Evolutionary conservation across 2,888 invertebrate species (phyloP), one percentile per base, ranked within the genome.

Genomic region (Venusia cambrica): DNA sequence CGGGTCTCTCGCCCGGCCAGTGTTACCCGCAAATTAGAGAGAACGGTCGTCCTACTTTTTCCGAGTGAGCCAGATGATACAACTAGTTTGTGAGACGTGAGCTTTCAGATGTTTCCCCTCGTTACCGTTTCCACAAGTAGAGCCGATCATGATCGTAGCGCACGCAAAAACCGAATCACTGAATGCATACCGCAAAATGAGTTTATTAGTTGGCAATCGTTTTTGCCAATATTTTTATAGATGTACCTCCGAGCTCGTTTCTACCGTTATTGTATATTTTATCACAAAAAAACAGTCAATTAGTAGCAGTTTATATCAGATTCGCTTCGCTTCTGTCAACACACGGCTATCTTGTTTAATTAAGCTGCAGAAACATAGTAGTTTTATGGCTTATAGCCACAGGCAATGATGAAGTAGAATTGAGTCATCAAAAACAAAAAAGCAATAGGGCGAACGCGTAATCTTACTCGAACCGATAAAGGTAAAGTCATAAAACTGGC

Each of bases 381-480:
- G 26, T 47, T 57, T 58, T 49, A 60, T 49, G 38, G 47, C 42
- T 43, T 41, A 35, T 49, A 48, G 29, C 45, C 41, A 44, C 45
- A 46, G 38, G 53, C 40, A 45, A 52, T 52, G 56, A 60, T 51
- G 53, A 61, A 59, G 38, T 54, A 28, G 48, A 46, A 73, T 64
- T 80, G 76, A 80, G 75, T 79, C 77, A 79, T 72, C 66, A 56
- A 51, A 62, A 65, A 64, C 53, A 58, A 55, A 49, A 67, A 67
- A 62, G 57, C 69, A 75, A 72, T 73, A 71, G 67, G 67, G 62
- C 62, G 66, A 71, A 73, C 73, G 73, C 64, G 69, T 77, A 83
- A 83, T 79, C 74, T 73, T 63, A 64, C 57, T 68, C 61, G 62
- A 61, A 52, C 66, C 78, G 74, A 79, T 80, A 81, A 81, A 75